A percentile compares a stretch with the other conserved stretches of the same genome.
Evolutionary conservation across 2,113 vertebrate genomes (phyloP).

Genomic region (Tapirus terrestris): DNA sequence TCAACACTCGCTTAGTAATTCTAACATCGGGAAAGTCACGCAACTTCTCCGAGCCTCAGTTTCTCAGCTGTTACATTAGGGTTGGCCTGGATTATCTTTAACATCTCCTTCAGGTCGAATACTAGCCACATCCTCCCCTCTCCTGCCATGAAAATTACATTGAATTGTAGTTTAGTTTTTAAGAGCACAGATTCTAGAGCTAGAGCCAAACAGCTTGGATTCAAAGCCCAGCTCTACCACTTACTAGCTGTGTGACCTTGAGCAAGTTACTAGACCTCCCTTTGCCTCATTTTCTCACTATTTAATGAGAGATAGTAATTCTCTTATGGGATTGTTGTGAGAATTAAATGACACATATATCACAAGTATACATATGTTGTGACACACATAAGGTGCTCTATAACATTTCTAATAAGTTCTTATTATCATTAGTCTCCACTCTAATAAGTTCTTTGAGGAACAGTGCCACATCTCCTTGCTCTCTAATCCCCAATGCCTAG

Average conservation of each 20-base stretch:
- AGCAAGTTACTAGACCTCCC: neutral
- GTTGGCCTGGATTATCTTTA: neutral
- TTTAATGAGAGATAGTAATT: neutral
- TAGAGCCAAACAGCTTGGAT: neutral
- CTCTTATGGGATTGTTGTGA: neutral
- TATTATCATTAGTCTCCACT: neutral
- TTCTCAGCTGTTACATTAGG: neutral
- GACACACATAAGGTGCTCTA: neutral
- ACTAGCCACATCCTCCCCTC: neutral
- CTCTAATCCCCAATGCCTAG: neutral
- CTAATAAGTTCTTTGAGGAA: neutral
- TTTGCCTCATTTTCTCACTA: neutral
- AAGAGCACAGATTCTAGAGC: neutral
- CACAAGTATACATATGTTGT: neutral
- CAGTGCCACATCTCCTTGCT: neutral
- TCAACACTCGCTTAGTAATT: neutral
- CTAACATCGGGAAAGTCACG: neutral
- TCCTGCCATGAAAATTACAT: neutral
- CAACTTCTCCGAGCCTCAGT: neutral
- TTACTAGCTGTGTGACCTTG: neutral
- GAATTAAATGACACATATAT: neutral
- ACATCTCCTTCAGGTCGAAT: neutral
- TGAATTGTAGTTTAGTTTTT: neutral
- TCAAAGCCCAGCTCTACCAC: neutral
- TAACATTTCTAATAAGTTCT: neutral